Evolutionary conservation across 2,113 vertebrate species (phyloP), one percentile per base, ranked within the genome.

Genomic region (Apteryx mantelli): DNA sequence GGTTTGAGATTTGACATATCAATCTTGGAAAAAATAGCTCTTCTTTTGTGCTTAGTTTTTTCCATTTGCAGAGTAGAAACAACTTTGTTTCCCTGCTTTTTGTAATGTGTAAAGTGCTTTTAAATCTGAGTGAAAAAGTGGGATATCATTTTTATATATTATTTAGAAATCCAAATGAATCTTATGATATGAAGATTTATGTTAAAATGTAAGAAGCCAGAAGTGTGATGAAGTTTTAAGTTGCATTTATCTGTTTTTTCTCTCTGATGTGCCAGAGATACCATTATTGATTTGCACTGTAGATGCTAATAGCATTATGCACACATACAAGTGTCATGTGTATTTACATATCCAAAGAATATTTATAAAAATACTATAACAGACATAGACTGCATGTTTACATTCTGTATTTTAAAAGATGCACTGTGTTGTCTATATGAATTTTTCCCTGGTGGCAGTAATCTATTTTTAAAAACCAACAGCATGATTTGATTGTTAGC

Each of bases 141-240:
- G 40, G 76, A 92, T 68, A 75, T 50, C 46, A 28, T 53, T 63
- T 55, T 88, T 91, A 96, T 96, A 91, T 93, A 96, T 48, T 75
- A 28, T 94, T 96, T 92, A 96, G 42, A 86, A 93, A 94, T 83
- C 63, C 64, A 93, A 93, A 88, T 52, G 52, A 91, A 86, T n/a
- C 28, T 61, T 87, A 92, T 80, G 69, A 93, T 93, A 91, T 74
- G 82, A 94, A 93, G 85, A 93, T 73, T 88, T 85, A 85, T 66
- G 70, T 85, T 76, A 82, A 89, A 94, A 82, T 79, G 48, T 61
- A 92, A 86, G 82, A 79, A 86, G 77, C 22, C 48, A 76, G 77
- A 69, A 89, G 32, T 53, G 74, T 60, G 60, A 64, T 84, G 77
- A 78, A 60, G 38, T 94, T 89, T 84, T 69, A 90, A 95, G 63